Conservation (phyloP, 2,113 vertebrate genomes). For the Ictalurus furcatus region DNA sequence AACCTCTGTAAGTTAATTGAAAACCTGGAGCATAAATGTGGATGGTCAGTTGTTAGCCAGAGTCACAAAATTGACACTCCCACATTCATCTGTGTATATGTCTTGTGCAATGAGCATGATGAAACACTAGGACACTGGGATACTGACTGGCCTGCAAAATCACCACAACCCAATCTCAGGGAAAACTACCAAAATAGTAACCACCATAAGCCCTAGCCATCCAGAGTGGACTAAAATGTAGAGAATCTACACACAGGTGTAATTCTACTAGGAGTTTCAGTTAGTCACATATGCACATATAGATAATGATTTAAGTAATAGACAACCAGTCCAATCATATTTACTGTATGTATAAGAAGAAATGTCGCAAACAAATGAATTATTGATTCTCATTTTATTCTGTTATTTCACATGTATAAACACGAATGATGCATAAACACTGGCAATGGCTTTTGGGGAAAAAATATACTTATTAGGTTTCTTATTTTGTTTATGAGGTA, state of each 20-base stretch:
- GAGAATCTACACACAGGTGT: background rate
- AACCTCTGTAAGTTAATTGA: too few species aligned
- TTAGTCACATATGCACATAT: background rate
- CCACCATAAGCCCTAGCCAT: background rate
- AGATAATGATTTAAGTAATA: background rate
- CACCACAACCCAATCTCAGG: background rate
- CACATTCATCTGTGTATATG: background rate
- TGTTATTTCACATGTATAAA: background rate
- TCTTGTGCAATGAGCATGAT: background rate
- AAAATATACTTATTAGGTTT: too few species aligned
- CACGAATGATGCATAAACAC: background rate
- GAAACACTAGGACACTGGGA: background rate
- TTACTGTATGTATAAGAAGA: background rate
- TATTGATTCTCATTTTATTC: background rate
- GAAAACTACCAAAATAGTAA: background rate
- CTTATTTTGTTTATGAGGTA: background rate
- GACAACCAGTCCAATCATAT: background rate
- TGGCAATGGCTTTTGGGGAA: background rate
- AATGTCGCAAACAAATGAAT: background rate
- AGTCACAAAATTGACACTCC: background rate
- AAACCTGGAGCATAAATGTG: background rate
- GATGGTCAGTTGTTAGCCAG: background rate
- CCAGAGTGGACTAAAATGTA: background rate
- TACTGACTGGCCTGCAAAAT: background rate
- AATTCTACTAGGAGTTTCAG: background rate